phyloP scores from a whole-genome alignment of 2,888 invertebrate genomes.

The Pammene fasciana region DNA sequence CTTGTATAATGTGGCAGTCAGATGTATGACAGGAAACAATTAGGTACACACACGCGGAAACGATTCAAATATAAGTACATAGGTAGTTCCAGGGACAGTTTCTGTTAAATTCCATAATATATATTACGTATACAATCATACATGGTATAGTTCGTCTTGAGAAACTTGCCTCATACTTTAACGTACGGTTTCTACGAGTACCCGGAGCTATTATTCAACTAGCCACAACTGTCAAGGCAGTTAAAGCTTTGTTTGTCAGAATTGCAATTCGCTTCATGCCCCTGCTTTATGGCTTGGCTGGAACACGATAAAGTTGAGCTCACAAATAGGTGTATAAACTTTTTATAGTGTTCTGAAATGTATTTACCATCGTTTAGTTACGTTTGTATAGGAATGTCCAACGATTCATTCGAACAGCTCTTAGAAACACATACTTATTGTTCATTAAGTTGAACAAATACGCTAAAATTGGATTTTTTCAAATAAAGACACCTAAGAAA shows the following conservation, averaged over 20 bases:
- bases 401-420: background rate
- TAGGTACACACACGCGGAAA: too few species aligned
- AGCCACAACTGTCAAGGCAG: conserved; percentile 18
- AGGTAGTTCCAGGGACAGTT: too few species aligned
- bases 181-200: background rate
- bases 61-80: too few species aligned
- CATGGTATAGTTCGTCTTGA: background rate
- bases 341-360: conserved; percentile 9
- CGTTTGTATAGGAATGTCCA: background rate
- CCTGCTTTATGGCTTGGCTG: conserved; percentile 8
- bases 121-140: background rate
- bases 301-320: conserved; percentile 13
- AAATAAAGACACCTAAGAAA: too few species aligned
- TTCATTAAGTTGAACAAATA: too few species aligned
- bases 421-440: too few species aligned
- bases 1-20: too few species aligned
- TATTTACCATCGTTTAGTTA: conserved; percentile 1
- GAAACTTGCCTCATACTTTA: background rate
- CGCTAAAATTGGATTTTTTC: too few species aligned
- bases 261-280: conserved; percentile 20
- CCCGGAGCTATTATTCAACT: conserved; percentile 19
- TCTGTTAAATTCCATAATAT: too few species aligned
- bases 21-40: too few species aligned
- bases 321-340: conserved; percentile 13
- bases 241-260: conserved; percentile 14